phyloP scores from a whole-genome alignment of 2,888 invertebrate genomes.

The Cyclophora albipunctata region DNA sequence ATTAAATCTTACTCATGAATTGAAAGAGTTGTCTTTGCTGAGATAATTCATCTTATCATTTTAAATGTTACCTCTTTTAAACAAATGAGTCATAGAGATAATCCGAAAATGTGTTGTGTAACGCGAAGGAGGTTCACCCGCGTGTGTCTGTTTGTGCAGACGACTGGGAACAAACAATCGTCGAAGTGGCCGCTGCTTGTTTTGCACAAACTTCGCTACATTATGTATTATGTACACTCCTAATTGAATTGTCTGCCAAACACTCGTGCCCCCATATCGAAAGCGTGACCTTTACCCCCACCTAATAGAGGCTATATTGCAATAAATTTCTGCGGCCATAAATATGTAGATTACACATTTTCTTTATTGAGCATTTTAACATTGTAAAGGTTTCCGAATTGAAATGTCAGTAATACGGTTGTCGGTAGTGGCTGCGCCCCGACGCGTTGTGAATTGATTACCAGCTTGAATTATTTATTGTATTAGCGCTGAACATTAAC shows the following conservation, averaged over 20 bases:
- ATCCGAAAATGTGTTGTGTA: too few relatives aligned
- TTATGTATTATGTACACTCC: constrained; percentile 31
- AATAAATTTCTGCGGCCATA: constrained; percentile 6
- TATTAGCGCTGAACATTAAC: too few relatives aligned
- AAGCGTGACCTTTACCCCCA: not conserved
- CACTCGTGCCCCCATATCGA: constrained; percentile 21
- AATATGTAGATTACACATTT: constrained; percentile 15
- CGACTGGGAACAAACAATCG: constrained; percentile 36
- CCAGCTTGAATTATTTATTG: too few relatives aligned
- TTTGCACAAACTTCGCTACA: constrained; percentile 29
- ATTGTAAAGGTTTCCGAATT: not conserved
- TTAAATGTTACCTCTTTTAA: too few relatives aligned
- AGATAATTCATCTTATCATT: too few relatives aligned
- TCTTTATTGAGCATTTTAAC: constrained; percentile 1
- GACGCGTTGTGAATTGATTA: not conserved
- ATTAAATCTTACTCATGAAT: too few relatives aligned
- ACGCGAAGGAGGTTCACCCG: too few relatives aligned
- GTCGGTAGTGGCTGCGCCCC: not conserved
- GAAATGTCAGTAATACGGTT: not conserved
- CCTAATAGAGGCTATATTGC: not conserved
- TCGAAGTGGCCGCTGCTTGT: constrained; percentile 32
- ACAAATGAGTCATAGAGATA: too few relatives aligned
- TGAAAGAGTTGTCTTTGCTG: too few relatives aligned
- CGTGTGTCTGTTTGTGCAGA: constrained; percentile 21
- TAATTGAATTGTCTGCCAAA: constrained; percentile 46